Percentiles rank a stretch among this genome's conserved stretches.
phyloP scores from a whole-genome alignment of 2,113 vertebrate species.

The Diphyllodes magnificus region DNA sequence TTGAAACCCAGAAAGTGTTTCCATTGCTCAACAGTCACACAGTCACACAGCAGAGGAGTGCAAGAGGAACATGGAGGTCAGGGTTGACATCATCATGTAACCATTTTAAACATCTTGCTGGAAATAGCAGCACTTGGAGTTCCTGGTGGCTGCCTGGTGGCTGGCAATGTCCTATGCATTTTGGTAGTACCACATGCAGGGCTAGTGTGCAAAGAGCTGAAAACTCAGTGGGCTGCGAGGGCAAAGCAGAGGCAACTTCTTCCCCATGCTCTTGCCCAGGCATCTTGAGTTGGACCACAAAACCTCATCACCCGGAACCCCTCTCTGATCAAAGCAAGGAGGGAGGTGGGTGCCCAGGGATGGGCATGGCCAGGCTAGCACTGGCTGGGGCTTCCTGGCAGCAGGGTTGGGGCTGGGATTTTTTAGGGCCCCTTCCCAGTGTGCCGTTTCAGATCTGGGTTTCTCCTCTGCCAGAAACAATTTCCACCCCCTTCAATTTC shows the following conservation, averaged over 20 bases:
- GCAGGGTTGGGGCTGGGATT: neutral
- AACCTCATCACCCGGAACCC: neutral
- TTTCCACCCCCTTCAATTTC: neutral
- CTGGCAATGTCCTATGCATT: neutral
- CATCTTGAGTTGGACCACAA: neutral
- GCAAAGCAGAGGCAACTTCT: neutral
- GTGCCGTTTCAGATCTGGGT: neutral
- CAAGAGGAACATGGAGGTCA: neutral
- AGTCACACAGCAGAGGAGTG: neutral
- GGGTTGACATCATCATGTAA: neutral
- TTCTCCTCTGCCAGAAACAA: neutral
- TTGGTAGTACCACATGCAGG: neutral
- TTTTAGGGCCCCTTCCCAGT: neutral
- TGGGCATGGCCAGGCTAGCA: neutral
- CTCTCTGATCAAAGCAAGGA: neutral
- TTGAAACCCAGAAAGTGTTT: neutral
- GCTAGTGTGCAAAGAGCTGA: neutral
- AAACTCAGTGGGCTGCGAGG: neutral
- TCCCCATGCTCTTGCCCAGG: neutral
- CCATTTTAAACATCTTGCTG: neutral
- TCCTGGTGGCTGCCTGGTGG: neutral
- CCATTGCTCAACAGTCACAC: neutral
- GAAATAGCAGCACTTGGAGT: neutral
- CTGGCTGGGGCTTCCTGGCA: neutral
- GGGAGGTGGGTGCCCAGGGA: neutral